A percentile compares a stretch with the other conserved stretches of the same genome.
Evolutionary conservation across 2,888 invertebrate species (phyloP).

Genomic region (Achlya flavicornis): DNA sequence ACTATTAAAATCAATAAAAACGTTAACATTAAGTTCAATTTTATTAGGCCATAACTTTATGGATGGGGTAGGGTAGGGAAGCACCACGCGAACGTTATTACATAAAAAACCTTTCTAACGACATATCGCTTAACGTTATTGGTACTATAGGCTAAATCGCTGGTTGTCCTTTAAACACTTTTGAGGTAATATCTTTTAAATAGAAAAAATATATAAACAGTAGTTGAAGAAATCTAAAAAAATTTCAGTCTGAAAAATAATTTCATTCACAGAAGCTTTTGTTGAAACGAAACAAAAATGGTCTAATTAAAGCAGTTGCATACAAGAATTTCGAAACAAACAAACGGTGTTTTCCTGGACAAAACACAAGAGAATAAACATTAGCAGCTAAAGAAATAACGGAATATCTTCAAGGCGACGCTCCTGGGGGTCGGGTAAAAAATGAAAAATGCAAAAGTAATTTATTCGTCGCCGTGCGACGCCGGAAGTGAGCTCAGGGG

Average conservation of each 20-base stretch:
- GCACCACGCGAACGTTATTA: no score
- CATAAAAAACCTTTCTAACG: no score
- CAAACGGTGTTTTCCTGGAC: neutral
- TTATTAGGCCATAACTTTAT: no score
- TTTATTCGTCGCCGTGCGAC: constrained; percentile 10
- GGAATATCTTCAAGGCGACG: neutral
- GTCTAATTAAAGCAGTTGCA: constrained; percentile 7
- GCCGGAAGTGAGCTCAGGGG: neutral
- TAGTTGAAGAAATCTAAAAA: no score
- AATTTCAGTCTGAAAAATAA: neutral
- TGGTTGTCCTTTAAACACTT: no score
- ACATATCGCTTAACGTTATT: no score
- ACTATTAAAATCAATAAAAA: no score
- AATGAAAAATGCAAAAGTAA: constrained; percentile 16
- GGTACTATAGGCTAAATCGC: no score
- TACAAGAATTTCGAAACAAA: neutral
- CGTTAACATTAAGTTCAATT: no score
- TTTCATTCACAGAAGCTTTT: neutral
- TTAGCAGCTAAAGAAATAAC: constrained; percentile 5
- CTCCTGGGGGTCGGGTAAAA: constrained; percentile 8
- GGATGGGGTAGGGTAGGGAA: no score
- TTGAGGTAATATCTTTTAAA: no score
- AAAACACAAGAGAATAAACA: constrained; percentile 5
- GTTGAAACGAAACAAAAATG: constrained; percentile 1
- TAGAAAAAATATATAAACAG: no score